A percentile compares a stretch with the other conserved stretches of the same genome.
phyloP scores from a whole-genome alignment of 2,113 vertebrate genomes.

The Pantherophis guttatus region DNA sequence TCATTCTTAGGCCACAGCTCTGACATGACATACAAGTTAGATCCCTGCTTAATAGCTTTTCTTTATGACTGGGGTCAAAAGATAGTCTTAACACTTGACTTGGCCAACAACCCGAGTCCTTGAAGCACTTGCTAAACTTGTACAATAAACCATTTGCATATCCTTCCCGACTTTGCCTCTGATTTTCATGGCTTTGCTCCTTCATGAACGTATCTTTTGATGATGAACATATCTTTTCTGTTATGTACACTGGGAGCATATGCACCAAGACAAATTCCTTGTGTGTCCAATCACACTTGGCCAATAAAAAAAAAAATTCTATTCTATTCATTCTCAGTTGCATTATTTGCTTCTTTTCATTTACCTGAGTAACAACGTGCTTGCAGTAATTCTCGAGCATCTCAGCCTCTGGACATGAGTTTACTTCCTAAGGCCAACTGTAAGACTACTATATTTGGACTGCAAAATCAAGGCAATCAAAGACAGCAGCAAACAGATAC shows the following conservation, averaged over 20 bases:
- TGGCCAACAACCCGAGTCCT: not conserved
- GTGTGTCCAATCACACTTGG: no score
- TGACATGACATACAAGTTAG: not conserved
- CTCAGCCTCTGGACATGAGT: not conserved
- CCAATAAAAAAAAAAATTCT: no score
- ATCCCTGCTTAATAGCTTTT: not conserved
- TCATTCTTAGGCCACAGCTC: not conserved
- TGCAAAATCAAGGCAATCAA: not conserved
- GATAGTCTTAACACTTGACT: not conserved
- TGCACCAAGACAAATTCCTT: no score
- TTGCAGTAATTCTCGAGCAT: no score
- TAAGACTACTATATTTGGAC: no score
- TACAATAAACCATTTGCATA: not conserved
- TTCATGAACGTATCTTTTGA: not conserved
- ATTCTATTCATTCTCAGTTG: not conserved
- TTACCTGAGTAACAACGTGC: no score
- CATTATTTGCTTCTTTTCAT: not conserved
- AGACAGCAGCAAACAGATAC: not conserved
- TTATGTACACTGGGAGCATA: no score
- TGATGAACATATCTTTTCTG: no score
- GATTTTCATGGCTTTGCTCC: not conserved
- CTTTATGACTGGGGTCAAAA: no score
- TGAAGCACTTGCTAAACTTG: not conserved
- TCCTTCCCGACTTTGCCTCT: not conserved
- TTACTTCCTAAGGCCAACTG: not conserved